Conservation (phyloP, 2,888 invertebrate genomes). For the Dorcus hopei region DNA sequence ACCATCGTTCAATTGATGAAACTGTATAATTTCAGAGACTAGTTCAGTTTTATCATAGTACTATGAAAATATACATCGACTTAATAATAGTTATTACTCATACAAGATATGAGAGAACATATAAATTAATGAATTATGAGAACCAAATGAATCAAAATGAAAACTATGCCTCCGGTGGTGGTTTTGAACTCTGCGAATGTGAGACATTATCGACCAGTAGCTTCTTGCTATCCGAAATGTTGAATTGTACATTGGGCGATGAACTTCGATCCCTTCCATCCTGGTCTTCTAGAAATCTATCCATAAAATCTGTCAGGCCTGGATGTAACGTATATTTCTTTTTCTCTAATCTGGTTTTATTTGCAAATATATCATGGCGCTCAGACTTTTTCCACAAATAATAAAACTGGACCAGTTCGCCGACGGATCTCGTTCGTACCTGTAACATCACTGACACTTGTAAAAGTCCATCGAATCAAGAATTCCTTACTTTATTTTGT, state of each 20-base stretch:
- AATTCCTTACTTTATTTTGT: conserved; percentile 71
- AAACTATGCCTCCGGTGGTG: conserved; percentile 31
- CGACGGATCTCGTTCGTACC: conserved; percentile 89
- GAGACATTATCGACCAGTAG: conserved; percentile 22
- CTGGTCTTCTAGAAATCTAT: conserved; percentile 85
- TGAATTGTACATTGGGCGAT: conserved; percentile 63
- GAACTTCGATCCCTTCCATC: conserved; percentile 68
- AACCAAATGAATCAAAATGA: background rate
- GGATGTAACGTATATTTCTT: conserved; percentile 90
- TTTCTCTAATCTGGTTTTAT: conserved; percentile 84
- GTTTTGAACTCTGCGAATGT: conserved; percentile 23
- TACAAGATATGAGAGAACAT: too few relatives aligned
- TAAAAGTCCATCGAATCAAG: conserved; percentile 8
- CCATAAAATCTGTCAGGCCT: conserved; percentile 92
- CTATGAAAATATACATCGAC: background rate
- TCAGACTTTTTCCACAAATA: conserved; percentile 99
- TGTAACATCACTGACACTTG: conserved; percentile 37
- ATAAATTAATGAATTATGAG: too few relatives aligned
- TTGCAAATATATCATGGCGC: conserved; percentile 88
- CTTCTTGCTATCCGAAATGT: conserved; percentile 27
- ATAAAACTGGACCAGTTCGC: conserved; percentile 95
- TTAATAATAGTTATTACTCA: too few relatives aligned
- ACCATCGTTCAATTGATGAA: background rate
- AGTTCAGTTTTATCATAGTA: background rate
- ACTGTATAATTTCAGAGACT: conserved; percentile 1